Percentiles rank a stretch among this genome's conserved stretches.
Evolutionary conservation across 2,113 vertebrate genomes (phyloP).

Genomic region (Lota lota): DNA sequence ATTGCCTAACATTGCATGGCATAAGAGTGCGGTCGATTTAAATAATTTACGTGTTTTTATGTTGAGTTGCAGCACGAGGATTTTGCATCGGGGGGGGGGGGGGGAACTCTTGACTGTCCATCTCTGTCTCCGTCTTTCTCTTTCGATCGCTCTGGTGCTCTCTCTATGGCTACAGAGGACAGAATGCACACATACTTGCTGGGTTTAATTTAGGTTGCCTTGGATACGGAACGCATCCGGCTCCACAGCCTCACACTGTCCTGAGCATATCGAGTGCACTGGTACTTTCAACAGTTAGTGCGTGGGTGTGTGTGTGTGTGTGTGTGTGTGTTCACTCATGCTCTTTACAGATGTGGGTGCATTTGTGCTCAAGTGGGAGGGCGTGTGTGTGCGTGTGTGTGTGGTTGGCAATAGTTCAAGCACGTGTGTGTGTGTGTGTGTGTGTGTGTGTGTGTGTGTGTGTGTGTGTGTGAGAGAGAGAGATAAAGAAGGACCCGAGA

Average conservation of each 20-base stretch:
- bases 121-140: not conserved
- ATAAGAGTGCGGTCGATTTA: slow-evolving; percentile 37
- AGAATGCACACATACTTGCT: not conserved
- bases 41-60: slow-evolving; percentile 46
- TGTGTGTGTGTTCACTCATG: too few relatives aligned
- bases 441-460: slow-evolving; percentile 6
- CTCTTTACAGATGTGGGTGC: too few relatives aligned
- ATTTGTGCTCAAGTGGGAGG: too few relatives aligned
- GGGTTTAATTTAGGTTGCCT: slow-evolving; percentile 1
- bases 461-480: not conserved
- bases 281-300: too few relatives aligned
- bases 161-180: not conserved
- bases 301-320: too few relatives aligned
- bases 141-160: not conserved
- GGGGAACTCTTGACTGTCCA: too few relatives aligned
- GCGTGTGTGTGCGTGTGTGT: not conserved
- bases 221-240: not conserved
- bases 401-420: too few relatives aligned
- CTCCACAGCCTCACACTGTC: not conserved
- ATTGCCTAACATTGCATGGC: slow-evolving; percentile 37
- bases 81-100: slow-evolving; percentile 4
- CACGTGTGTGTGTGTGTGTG: not conserved
- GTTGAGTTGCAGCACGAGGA: slow-evolving; percentile 7
- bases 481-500: not conserved
- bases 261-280: not conserved